Evolutionary conservation across 2,888 invertebrate species (phyloP).

Genomic region (Epistrophe grossulariae): DNA sequence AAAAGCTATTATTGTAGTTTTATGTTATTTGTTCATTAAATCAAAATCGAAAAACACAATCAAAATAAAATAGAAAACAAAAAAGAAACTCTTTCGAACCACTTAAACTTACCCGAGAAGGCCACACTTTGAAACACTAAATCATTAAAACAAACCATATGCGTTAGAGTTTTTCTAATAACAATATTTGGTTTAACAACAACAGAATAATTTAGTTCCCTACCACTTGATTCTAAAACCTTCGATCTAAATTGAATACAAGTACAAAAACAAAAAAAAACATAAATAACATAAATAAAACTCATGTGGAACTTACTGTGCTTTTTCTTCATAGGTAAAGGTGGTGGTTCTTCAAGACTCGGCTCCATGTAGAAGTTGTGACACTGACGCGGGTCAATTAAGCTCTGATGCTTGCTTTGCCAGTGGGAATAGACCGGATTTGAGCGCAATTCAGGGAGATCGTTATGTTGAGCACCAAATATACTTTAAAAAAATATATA

Average conservation of each 20-base stretch:
- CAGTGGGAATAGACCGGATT: conserved; percentile 79
- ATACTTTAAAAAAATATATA: conserved; percentile 55
- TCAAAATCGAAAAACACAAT: conserved; percentile 37
- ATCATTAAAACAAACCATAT: conserved; percentile 83
- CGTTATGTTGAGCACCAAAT: conserved; percentile 78
- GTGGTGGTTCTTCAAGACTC: conserved; percentile 91
- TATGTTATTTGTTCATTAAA: conserved; percentile 39
- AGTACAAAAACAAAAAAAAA: conserved; percentile 69
- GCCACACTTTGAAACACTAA: conserved; percentile 98
- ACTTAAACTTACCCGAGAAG: conserved; percentile 92
- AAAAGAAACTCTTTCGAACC: conserved; percentile 53
- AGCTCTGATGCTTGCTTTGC: conserved; percentile 83
- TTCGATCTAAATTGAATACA: conserved; percentile 71
- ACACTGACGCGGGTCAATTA: conserved; percentile 81
- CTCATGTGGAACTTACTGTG: conserved; percentile 91
- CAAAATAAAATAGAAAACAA: conserved; percentile 23
- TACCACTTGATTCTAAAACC: conserved; percentile 70
- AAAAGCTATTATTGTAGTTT: conserved; percentile 14
- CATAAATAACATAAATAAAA: conserved; percentile 78
- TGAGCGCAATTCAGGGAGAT: conserved; percentile 83
- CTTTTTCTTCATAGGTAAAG: conserved; percentile 95
- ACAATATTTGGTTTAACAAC: conserved; percentile 81
- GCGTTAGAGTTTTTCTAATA: conserved; percentile 83
- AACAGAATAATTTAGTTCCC: conserved; percentile 71
- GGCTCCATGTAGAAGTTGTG: conserved; percentile 77